phyloP scores from a whole-genome alignment of 2,888 invertebrate genomes.

The Drosophila emarginata region DNA sequence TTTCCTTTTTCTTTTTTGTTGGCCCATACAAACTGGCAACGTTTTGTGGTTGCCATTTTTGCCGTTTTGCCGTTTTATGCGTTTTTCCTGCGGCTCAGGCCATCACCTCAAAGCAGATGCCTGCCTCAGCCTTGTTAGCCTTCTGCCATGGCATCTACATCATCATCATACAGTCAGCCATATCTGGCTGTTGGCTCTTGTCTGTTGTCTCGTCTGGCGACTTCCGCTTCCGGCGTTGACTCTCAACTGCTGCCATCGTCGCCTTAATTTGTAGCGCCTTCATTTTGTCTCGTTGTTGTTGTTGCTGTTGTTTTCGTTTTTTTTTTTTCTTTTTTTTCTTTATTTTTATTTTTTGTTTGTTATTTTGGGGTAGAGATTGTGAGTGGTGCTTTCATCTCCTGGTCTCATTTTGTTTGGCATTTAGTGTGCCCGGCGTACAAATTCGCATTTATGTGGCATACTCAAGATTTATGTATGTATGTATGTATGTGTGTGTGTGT shows the following conservation, averaged over 20 bases:
- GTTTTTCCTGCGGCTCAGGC: conserved; percentile 47
- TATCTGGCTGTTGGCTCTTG: conserved; percentile 1
- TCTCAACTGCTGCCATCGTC: conserved; percentile 39
- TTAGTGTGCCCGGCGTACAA: conserved; percentile 56
- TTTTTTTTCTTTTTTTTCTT: not conserved
- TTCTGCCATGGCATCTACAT: conserved; percentile 34
- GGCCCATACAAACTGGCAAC: conserved; percentile 50
- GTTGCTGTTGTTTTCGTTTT: conserved; percentile 5
- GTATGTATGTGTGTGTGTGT: too few species aligned
- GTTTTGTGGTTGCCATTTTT: conserved; percentile 68
- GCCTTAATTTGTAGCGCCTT: conserved; percentile 70
- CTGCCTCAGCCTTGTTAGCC: conserved; percentile 64
- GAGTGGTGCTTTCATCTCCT: not conserved
- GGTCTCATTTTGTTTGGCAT: conserved; percentile 59
- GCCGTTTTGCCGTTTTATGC: conserved; percentile 73
- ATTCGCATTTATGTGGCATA: conserved; percentile 67
- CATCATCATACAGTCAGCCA: conserved; percentile 20
- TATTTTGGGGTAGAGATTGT: too few species aligned
- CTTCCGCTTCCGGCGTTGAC: conserved; percentile 69
- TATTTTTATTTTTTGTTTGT: conserved; percentile 7
- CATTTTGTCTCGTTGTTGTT: conserved; percentile 11
- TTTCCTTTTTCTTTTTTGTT: conserved; percentile 23
- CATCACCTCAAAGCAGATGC: conserved; percentile 23
- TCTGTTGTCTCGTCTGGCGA: conserved; percentile 42
- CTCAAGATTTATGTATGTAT: conserved; percentile 61